Evolutionary conservation across 2,888 invertebrate species (phyloP).

Genomic region (Octodonta nipae): DNA sequence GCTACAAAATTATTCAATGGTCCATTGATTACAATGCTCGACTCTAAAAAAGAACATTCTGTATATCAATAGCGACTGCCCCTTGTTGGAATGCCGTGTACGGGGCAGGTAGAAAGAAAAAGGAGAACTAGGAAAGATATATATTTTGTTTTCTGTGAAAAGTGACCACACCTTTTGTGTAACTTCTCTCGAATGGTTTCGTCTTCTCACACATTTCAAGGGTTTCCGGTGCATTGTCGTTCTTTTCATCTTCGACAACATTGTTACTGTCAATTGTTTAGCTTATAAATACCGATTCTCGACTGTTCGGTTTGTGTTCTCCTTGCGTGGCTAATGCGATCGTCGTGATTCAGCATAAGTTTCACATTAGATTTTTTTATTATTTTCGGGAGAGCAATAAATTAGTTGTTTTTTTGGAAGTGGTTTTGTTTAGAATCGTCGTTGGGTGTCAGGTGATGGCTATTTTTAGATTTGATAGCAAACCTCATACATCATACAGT

Average conservation of each 20-base stretch:
- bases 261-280: constrained; percentile 34
- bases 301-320: constrained; percentile 23
- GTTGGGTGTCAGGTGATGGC: background rate
- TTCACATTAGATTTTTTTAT: background rate
- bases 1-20: too few species aligned
- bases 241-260: constrained; percentile 32
- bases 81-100: too few species aligned
- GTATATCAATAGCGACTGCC: too few species aligned
- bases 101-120: too few species aligned
- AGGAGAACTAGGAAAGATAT: too few species aligned
- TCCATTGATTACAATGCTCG: too few species aligned
- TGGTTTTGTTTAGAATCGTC: background rate
- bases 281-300: constrained; percentile 32
- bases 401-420: background rate
- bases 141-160: too few species aligned
- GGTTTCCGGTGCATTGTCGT: constrained; percentile 36
- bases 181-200: too few species aligned
- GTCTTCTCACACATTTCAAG: constrained; percentile 36
- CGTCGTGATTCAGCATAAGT: constrained; percentile 19
- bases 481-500: too few species aligned
- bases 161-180: too few species aligned
- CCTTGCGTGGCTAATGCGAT: constrained; percentile 21
- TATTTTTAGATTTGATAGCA: too few species aligned
- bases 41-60: too few species aligned
- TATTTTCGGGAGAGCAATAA: background rate